phyloP scores from a whole-genome alignment of 1,140 invertebrate genomes.

The Dendrolimus punctatus region DNA sequence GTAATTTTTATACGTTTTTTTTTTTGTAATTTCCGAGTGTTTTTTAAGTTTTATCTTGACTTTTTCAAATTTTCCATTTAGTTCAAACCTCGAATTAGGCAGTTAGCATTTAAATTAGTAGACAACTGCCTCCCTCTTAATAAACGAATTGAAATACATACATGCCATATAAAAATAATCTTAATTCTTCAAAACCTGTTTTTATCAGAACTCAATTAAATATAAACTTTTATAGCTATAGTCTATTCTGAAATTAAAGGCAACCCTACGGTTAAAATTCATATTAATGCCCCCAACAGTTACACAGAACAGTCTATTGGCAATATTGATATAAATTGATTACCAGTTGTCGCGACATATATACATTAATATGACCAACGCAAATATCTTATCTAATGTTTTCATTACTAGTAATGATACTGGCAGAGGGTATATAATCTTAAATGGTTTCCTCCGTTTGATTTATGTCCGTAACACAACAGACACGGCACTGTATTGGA shows the following conservation, averaged over 20 bases:
- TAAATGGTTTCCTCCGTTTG: slow-evolving; percentile 31
- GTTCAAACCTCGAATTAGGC: too few species aligned
- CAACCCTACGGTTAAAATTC: slow-evolving; percentile 60
- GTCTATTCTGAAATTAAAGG: background rate
- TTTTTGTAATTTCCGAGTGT: too few species aligned
- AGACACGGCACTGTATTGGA: slow-evolving; percentile 12
- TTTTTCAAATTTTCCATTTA: too few species aligned
- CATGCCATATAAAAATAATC: too few species aligned
- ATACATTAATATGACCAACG: slow-evolving; percentile 54
- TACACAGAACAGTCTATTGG: slow-evolving; percentile 54
- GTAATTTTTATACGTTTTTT: too few species aligned
- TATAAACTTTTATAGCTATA: too few species aligned
- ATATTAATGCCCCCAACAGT: slow-evolving; percentile 58
- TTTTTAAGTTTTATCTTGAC: too few species aligned
- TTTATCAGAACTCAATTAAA: too few species aligned
- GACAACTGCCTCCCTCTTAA: too few species aligned
- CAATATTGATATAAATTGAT: slow-evolving; percentile 71
- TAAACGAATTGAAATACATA: too few species aligned
- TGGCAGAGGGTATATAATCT: slow-evolving; percentile 36
- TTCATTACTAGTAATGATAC: slow-evolving; percentile 43
- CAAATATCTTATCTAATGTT: slow-evolving; percentile 55
- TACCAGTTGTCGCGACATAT: slow-evolving; percentile 49
- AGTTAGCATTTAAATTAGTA: too few species aligned
- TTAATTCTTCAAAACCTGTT: too few species aligned
- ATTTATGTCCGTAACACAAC: slow-evolving; percentile 27